Conservation (phyloP, 2,888 invertebrate genomes). For the Trypoxylon attenuatum region DNA sequence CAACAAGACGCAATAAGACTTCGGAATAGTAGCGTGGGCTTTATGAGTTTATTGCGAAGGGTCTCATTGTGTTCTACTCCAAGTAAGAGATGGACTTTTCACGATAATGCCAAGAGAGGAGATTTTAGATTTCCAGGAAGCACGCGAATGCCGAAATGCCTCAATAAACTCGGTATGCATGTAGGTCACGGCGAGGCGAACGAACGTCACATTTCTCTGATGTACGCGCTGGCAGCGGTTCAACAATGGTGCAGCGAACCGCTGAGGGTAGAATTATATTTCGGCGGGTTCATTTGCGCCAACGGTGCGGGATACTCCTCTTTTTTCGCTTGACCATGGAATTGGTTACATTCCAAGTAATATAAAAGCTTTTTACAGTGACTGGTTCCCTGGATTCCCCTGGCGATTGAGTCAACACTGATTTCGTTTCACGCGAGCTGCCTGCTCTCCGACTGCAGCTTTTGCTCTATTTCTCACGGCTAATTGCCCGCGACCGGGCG, state of each 20-base stretch:
- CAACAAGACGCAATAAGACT: too few species aligned
- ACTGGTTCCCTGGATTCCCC: slow-evolving; percentile 4
- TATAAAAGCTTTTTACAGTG: slow-evolving; percentile 31
- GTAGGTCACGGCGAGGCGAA: slow-evolving; percentile 55
- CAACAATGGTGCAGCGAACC: slow-evolving; percentile 45
- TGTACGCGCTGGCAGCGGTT: slow-evolving; percentile 53
- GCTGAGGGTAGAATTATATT: slow-evolving; percentile 50
- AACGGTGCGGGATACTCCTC: slow-evolving; percentile 8
- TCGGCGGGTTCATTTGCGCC: slow-evolving; percentile 51
- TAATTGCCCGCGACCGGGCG: not conserved
- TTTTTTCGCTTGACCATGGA: slow-evolving; percentile 41
- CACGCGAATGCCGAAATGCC: slow-evolving; percentile 37
- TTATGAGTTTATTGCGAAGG: too few species aligned
- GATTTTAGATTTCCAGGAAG: slow-evolving; percentile 1
- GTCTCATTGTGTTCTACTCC: too few species aligned
- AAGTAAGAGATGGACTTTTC: too few species aligned
- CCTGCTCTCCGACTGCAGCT: not conserved
- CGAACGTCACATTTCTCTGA: slow-evolving; percentile 48
- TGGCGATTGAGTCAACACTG: slow-evolving; percentile 19
- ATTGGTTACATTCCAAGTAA: slow-evolving; percentile 53
- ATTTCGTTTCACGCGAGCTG: not conserved
- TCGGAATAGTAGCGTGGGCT: too few species aligned
- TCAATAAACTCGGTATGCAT: slow-evolving; percentile 56
- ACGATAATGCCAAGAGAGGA: too few species aligned
- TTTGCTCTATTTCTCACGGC: slow-evolving; percentile 1